Evolutionary conservation across 2,888 invertebrate genomes (phyloP), one percentile per base, ranked within the genome.

Genomic region (Aricia artaxerxes): DNA sequence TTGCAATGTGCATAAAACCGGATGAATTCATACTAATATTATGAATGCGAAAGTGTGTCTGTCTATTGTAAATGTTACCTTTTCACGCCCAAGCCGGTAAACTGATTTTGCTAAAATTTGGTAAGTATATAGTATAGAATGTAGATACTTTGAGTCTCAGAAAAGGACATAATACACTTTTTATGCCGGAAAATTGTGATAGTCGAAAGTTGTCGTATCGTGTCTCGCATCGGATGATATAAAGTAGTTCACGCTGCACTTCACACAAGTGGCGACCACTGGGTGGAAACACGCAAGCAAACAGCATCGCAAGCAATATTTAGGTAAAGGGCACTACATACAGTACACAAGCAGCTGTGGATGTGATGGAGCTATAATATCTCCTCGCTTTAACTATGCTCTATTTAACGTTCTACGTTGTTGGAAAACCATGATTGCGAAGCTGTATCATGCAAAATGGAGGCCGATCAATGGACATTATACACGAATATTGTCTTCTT

Each of bases 211-310:
- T 24, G 24, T 24, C 24, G 9, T 9, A 9, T 61, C 61, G 61
- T 24, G 61, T 61, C 61, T 61, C 61, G 9, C 9, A n/a, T 61
- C 61, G 61, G 61, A 61, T 24, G 24, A n/a, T 61, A 24, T 61
- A 61, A 61, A 61, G 61, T n/a, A 4, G n/a, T 69, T 69, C 35
- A 31, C 64, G 64, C 64, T 69, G 24, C 61, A 61, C 61, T 61
- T n/a, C 6, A 4, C 61, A 61, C 61, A 61, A 61, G 24, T 61
- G 61, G 61, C 61, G 61, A 61, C 61, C 24, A n/a, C 16, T n/a
- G 61, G 3, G 61, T n/a, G 24, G 61, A 24, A n/a, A 61, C 16
- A 24, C 61, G 24, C 61, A 61, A 61, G 61, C 24, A 61, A 61
- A 61, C 61, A 61, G 61, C 61, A 24, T n/a, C 24, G 61, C 61